Conservation (phyloP, 2,113 vertebrate species). For the Capreolus pygargus region DNA sequence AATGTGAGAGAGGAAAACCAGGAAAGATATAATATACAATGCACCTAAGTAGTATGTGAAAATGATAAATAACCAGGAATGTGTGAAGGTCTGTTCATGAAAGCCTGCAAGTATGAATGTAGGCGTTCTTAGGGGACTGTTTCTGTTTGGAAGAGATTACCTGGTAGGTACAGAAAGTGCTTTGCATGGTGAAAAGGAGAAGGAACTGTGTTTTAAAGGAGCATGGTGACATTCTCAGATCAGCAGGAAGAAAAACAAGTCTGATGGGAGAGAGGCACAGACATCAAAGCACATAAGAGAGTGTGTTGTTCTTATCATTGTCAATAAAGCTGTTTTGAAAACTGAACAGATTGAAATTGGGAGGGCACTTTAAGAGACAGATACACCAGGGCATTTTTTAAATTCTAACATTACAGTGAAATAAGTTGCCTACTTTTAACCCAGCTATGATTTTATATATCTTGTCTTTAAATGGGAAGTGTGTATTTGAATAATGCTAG, state of each 20-base stretch:
- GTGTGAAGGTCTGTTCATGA: not conserved
- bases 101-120: not conserved
- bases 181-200: not conserved
- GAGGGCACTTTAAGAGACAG: not conserved
- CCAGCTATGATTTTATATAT: not conserved
- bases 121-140: not conserved
- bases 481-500: not conserved
- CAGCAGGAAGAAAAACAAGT: not conserved
- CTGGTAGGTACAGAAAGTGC: not conserved
- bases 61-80: not conserved
- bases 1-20: not conserved
- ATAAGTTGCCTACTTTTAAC: not conserved
- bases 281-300: not conserved
- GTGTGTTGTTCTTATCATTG: not conserved
- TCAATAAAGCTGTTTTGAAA: not conserved
- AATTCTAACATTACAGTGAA: not conserved
- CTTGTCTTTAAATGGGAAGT: not conserved
- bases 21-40: not conserved
- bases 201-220: not conserved
- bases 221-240: conserved; percentile 49
- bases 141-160: not conserved
- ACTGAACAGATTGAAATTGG: not conserved
- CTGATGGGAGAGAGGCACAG: not conserved
- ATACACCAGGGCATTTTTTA: not conserved
- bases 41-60: too few relatives aligned